Evolutionary conservation across 1,140 invertebrate species (phyloP), one percentile per base, ranked within the genome.

Genomic region (Penaeus chinensis): DNA sequence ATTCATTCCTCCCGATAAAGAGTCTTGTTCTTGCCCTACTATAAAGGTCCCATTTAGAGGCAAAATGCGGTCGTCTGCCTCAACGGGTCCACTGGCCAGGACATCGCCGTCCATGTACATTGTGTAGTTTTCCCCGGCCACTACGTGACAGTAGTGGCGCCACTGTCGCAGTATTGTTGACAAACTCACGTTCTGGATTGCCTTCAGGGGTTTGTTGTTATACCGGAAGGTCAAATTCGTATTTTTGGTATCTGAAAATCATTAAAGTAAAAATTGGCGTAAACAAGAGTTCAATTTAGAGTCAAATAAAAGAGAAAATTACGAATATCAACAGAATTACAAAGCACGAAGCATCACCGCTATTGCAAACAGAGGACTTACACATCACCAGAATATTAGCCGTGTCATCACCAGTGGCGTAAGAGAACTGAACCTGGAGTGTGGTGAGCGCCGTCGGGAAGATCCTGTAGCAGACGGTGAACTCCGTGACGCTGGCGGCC

Each of bases 101-200:
- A 22, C 65, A 0, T 69, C 82, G 18, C 82, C 82, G 22, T 83
- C 82, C 8, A 83, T 42, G 32, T 83, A 83, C 13, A 83, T 22
- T n/a, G 82, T 69, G 19, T 83, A 83, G 16, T 32, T 83, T 13
- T 83, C 82, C 62, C 82, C 82, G 37, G 32, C 22, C 37, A 83
- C 63, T n/a, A 82, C 79, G 24, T 82, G 79, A 63, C 79, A 82
- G 61, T 82, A 82, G 60, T 82, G 79, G 7, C 82, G 82, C 82
- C 82, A 83, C 32, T 71, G 24, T 37, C 65, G 32, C 62, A 54
- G 22, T 42, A 83, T 22, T 32, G 79, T 82, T 0, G 13, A 16
- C 20, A 82, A 22, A 5, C 16, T 60, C 22, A 82, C 27, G 20
- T 63, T 32, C 61, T 82, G 54, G 18, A 82, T 61, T 0, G 60